phyloP scores from a whole-genome alignment of 2,797 vertebrate genomes.

The Vireo griseus region DNA sequence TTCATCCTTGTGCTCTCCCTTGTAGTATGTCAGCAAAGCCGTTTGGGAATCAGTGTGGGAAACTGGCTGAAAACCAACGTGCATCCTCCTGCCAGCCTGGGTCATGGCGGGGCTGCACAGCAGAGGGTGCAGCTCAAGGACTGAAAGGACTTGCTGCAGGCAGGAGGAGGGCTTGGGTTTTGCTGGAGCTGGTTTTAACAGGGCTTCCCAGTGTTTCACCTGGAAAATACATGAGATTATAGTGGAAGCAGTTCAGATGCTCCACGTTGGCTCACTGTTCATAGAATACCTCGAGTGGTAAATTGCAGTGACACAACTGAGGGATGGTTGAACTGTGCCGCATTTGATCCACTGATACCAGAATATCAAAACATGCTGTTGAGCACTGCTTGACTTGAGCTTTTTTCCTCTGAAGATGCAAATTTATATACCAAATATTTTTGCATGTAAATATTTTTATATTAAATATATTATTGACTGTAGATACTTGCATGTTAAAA shows the following conservation, averaged over 20 bases:
- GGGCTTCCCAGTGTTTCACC: neutral
- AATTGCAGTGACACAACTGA: neutral
- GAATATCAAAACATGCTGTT: fast-evolving
- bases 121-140: neutral
- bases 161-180: neutral
- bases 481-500: constrained; percentile 20
- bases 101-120: fast-evolving
- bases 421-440: neutral
- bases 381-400: neutral
- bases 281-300: neutral
- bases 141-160: neutral
- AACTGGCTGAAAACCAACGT: neutral
- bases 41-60: neutral
- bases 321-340: neutral
- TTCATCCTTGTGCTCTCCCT: neutral
- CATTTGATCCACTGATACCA: neutral
- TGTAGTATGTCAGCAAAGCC: neutral
- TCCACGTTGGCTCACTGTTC: fast-evolving
- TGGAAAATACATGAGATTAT: fast-evolving
- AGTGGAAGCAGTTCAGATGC: neutral
- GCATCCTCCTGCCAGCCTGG: neutral
- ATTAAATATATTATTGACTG: neutral
- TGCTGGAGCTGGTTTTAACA: neutral
- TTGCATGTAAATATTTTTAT: constrained; percentile 13
- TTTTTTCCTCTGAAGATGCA: neutral